A percentile compares a stretch with the other conserved stretches of the same genome.
Conservation (phyloP, 1,140 invertebrate species). For the Drosophila mauritiana region DNA sequence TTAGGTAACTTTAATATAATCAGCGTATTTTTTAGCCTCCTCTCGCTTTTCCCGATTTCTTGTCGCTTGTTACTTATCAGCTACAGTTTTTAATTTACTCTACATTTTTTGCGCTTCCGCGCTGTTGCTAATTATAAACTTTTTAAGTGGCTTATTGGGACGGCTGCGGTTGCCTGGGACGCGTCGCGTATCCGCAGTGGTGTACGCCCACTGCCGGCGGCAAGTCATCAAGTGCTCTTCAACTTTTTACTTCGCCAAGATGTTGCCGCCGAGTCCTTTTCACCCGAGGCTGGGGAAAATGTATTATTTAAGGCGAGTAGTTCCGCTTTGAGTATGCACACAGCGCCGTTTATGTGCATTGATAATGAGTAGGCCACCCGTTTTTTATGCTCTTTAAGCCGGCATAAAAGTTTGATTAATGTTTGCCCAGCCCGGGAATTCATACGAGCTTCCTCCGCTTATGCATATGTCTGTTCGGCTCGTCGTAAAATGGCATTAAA, state of each 20-base stretch:
- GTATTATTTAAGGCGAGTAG: conserved; percentile 70
- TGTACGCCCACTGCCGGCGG: conserved; percentile 21
- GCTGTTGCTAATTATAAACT: conserved; percentile 79
- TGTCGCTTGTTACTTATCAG: conserved; percentile 44
- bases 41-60: not conserved
- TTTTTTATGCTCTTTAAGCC: conserved; percentile 61
- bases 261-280: conserved; percentile 52
- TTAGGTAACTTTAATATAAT: not conserved
- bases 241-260: conserved; percentile 64
- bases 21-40: not conserved
- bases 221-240: conserved; percentile 70
- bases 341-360: conserved; percentile 64
- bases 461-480: conserved; percentile 44
- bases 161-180: conserved; percentile 57
- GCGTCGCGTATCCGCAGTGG: conserved; percentile 29
- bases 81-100: conserved; percentile 63
- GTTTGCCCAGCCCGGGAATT: conserved; percentile 51
- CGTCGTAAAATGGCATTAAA: conserved; percentile 76
- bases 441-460: conserved; percentile 16
- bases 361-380: conserved; percentile 67
- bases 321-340: conserved; percentile 49
- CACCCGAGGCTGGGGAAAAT: conserved; percentile 29
- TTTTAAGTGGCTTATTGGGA: conserved; percentile 83
- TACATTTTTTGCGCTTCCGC: conserved; percentile 32
- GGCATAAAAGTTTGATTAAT: conserved; percentile 75